Conservation (phyloP, 2,888 invertebrate genomes). For the Habroteleia sp. region DNA sequence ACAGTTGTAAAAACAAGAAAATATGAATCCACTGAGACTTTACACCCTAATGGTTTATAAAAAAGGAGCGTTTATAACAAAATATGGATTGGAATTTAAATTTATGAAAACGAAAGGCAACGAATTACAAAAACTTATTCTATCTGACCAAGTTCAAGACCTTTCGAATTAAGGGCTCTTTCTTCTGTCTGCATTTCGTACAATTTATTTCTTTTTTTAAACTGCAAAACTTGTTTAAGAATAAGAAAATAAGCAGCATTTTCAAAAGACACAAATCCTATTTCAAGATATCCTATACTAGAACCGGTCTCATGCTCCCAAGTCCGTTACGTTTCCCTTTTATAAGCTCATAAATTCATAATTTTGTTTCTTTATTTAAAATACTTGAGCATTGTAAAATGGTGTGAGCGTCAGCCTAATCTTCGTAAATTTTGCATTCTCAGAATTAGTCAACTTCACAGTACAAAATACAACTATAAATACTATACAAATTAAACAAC, state of each 20-base stretch:
- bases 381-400: conserved; percentile 13
- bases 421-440: not conserved
- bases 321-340: conserved; percentile 29
- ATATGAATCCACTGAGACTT: no score
- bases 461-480: no score
- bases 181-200: not conserved
- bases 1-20: no score
- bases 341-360: conserved; percentile 6
- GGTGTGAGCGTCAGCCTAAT: not conserved
- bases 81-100: no score
- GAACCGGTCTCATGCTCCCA: conserved; percentile 43
- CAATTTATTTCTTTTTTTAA: conserved; percentile 5
- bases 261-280: conserved; percentile 37
- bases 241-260: conserved; percentile 33
- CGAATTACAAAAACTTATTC: no score
- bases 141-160: no score
- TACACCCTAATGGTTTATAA: no score
- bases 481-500: no score
- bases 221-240: conserved; percentile 27
- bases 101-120: no score
- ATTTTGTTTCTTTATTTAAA: conserved; percentile 21
- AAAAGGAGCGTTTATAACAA: no score
- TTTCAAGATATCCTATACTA: conserved; percentile 25
- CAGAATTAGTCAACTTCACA: not conserved
- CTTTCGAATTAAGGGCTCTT: not conserved